Base-by-base conservation (phyloP, 35 echinoderm and acorn worm species). In the Lytechinus variegatus region DNA sequence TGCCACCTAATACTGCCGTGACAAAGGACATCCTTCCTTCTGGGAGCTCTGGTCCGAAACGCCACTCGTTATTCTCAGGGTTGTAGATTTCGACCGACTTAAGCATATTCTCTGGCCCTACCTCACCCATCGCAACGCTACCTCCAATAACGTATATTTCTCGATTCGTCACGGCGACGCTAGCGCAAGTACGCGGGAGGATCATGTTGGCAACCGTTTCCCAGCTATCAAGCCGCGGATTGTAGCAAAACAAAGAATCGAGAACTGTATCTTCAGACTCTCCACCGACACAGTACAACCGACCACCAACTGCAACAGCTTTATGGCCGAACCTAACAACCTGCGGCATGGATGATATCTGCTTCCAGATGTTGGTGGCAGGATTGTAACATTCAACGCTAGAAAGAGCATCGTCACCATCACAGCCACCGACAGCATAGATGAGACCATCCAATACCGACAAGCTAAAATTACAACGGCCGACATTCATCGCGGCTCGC, bases 41-140 rank as follows among this genome's bases (percentile, higher is more conserved):
- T 52, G 97, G 98, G 53, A 99, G 95, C 95, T 99, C 98, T 3
- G 98, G 98, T 56, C 98, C 98, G 92, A 99, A 99, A 24, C 97
- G 90, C 98, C 98, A 99, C 91, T 99, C 98, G 54, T 99, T 99
- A 53, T 95, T 94, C 6, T 97, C 97, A 27, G 98, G 98, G 56
- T 98, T 97, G 92, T 97, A 99, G 95, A 99, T 99, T 90, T 99
- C 98, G 27, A 99, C 98, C 9, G 98, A 99, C 61, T 99, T 99
- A 6, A 99, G 95, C 98, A 99, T 99, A 79, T 99, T 99, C 58
- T 99, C 98, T 60, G 98, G 97, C 87, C 95, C 92, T 61, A 95
- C 97, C 86, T 99, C 98, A 44, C 97, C 97, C 27, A 97, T 96
- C 3, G 97, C 96, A 13, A 99, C 98, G 55, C 94, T 99, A n/a